Percentiles rank a stretch among this genome's conserved stretches.
These are phyloP conservation scores for Penaeus indicus DNA, from an alignment of 1,140 invertebrate genomes.

Conservation along the genomic window DNA sequence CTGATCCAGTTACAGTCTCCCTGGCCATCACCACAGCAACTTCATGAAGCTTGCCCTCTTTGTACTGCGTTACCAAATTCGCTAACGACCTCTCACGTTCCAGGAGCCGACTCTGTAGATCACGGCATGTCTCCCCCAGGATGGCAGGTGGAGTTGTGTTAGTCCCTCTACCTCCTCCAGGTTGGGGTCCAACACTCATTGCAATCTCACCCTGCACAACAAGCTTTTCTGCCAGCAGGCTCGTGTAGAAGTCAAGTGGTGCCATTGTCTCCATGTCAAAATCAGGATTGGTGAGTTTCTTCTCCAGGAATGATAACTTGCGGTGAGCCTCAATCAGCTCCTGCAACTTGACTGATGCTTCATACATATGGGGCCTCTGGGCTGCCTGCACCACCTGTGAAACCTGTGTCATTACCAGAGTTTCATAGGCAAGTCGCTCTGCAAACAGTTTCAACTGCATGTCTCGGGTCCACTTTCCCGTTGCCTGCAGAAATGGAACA, in stretches of 20 bases:
- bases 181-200: constrained; percentile 21
- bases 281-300: constrained; percentile 65
- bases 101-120: constrained; percentile 61
- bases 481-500: constrained; percentile 71
- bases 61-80: constrained; percentile 76
- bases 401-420: constrained; percentile 77
- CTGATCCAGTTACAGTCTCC: constrained; percentile 65
- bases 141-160: background rate
- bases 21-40: constrained; percentile 72
- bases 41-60: constrained; percentile 78
- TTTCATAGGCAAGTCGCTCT: constrained; percentile 83
- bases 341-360: constrained; percentile 72
- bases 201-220: constrained; percentile 64
- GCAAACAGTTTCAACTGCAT: constrained; percentile 79
- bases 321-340: constrained; percentile 77
- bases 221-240: constrained; percentile 65
- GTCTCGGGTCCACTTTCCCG: constrained; percentile 77
- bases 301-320: constrained; percentile 65
- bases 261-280: constrained; percentile 65
- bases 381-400: constrained; percentile 66
- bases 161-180: constrained; percentile 4
- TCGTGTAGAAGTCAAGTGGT: constrained; percentile 65
- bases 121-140: constrained; percentile 58
- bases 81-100: constrained; percentile 70
- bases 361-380: constrained; percentile 79